phyloP scores from a whole-genome alignment of 1,140 invertebrate genomes.

The Mylabris phalerata region DNA sequence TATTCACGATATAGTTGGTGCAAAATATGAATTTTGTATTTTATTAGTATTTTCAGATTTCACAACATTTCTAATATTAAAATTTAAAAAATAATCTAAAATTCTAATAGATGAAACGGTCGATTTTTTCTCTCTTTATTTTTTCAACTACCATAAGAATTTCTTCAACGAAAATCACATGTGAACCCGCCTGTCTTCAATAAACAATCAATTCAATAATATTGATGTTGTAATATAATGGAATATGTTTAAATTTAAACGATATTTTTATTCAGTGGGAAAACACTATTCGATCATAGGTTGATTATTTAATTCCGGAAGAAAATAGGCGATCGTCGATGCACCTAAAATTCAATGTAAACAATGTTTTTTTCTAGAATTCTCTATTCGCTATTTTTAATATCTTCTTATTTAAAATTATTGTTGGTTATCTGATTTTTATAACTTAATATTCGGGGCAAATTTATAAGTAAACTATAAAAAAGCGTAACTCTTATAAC shows the following conservation, averaged over 20 bases:
- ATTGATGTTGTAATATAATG: slow-evolving; percentile 1
- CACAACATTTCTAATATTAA: slow-evolving; percentile 2
- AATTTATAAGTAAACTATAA: no score
- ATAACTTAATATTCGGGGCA: no score
- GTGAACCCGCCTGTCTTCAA: not conserved
- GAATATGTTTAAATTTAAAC: not conserved
- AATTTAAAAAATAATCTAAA: slow-evolving; percentile 10
- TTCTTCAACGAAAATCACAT: no score
- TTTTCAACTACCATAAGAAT: no score
- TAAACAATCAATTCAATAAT: not conserved
- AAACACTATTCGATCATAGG: slow-evolving; percentile 19
- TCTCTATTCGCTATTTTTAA: not conserved
- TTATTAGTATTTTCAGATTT: not conserved
- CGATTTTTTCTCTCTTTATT: not conserved
- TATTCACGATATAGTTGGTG: no score
- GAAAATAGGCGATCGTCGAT: slow-evolving; percentile 18
- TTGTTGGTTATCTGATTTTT: no score
- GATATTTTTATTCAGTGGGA: not conserved
- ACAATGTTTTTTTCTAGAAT: not conserved
- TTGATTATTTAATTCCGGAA: slow-evolving; percentile 18
- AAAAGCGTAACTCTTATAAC: no score
- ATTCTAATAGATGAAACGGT: not conserved
- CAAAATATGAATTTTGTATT: not conserved
- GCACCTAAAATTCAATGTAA: slow-evolving; percentile 23
- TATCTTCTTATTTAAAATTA: no score